These are phyloP conservation scores for Dreissena polymorpha DNA, from an alignment of 1,140 invertebrate species.

Conservation along the genomic window DNA sequence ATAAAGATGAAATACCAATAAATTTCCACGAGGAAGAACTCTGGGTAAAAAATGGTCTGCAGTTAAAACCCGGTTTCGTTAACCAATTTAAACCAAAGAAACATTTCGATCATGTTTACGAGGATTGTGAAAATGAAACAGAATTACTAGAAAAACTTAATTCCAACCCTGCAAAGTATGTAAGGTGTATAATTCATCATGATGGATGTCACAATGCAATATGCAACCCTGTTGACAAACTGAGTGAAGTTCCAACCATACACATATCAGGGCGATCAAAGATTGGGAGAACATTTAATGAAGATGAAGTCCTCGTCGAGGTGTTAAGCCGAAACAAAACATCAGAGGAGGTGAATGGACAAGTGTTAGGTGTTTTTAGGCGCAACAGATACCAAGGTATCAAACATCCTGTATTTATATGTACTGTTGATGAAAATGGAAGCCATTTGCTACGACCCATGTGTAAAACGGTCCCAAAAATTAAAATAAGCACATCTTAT, in stretches of 20 bases:
- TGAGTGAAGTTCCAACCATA: slow-evolving; percentile 54
- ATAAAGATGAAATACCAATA: no score
- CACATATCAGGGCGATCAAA: slow-evolving; percentile 69
- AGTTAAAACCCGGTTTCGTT: no score
- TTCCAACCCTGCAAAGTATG: slow-evolving; percentile 55
- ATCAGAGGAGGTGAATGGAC: slow-evolving; percentile 50
- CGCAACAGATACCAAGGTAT: slow-evolving; percentile 48
- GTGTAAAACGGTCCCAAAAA: slow-evolving; percentile 71
- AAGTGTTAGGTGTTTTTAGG: slow-evolving; percentile 65
- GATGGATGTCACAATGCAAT: slow-evolving; percentile 60
- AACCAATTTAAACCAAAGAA: no score
- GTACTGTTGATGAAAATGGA: slow-evolving; percentile 65
- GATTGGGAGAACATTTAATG: slow-evolving; percentile 70
- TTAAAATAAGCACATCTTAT: slow-evolving; percentile 48
- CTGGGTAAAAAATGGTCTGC: no score
- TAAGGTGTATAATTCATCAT: slow-evolving; percentile 61
- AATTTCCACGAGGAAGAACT: no score
- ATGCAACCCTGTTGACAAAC: slow-evolving; percentile 53
- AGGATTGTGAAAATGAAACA: not conserved
- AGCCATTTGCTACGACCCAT: slow-evolving; percentile 70
- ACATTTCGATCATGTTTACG: no score
- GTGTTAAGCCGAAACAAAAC: slow-evolving; percentile 51
- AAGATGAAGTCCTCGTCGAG: slow-evolving; percentile 73
- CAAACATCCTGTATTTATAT: slow-evolving; percentile 67
- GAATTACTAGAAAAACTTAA: slow-evolving; percentile 17